Evolutionary conservation across 2,113 vertebrate genomes (phyloP).

Genomic region (Pelodiscus sinensis): DNA sequence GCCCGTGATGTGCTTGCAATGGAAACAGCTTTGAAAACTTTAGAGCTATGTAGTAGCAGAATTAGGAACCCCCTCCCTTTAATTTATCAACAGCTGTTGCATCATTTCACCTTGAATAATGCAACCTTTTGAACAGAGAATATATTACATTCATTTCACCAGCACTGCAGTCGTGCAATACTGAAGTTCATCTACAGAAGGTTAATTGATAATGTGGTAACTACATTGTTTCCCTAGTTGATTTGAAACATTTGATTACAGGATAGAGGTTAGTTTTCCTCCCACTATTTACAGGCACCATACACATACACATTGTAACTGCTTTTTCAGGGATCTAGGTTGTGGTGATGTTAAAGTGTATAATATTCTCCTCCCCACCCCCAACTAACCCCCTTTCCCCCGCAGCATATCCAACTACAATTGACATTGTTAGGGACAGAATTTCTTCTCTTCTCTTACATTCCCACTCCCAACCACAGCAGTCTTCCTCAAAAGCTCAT

Average conservation of each 20-base stretch:
- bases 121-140: background rate
- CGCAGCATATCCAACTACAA: background rate
- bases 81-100: background rate
- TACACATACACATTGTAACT: background rate
- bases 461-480: background rate
- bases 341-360: background rate
- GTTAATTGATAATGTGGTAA: background rate
- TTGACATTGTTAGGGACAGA: background rate
- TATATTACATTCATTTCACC: background rate
- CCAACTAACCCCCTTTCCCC: no score
- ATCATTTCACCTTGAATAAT: background rate
- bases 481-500: background rate
- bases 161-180: background rate
- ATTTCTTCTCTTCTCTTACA: background rate
- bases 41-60: background rate
- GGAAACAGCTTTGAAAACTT: background rate
- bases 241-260: background rate
- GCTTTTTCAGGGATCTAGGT: background rate
- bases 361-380: background rate
- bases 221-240: background rate
- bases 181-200: background rate
- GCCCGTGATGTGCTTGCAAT: background rate
- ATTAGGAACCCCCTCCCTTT: background rate
- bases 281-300: background rate
- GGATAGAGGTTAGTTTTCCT: background rate